Conservation (phyloP, 1,140 invertebrate species). For the Artemia franciscana region DNA sequence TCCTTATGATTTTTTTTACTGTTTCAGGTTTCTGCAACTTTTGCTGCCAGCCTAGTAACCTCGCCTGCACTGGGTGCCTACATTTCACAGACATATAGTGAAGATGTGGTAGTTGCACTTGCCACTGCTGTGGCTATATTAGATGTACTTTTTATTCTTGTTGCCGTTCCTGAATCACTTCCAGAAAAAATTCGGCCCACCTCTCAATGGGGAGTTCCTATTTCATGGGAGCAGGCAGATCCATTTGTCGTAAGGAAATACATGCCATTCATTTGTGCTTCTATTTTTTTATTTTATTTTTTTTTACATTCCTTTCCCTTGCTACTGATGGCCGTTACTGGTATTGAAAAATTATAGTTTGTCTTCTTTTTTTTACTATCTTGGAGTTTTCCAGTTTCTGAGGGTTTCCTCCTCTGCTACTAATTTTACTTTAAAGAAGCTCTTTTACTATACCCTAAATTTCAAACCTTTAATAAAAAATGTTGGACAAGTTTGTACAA, state of each 20-base stretch:
- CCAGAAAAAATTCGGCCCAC: conserved; percentile 71
- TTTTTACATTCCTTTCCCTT: no score
- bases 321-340: no score
- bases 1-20: conserved; percentile 5
- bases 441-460: no score
- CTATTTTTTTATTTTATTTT: no score
- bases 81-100: conserved; percentile 64
- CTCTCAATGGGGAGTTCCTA: conserved; percentile 43
- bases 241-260: conserved; percentile 55
- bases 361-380: no score
- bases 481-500: no score
- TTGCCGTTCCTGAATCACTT: conserved; percentile 89
- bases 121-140: conserved; percentile 82
- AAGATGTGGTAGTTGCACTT: conserved; percentile 81
- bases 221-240: conserved; percentile 90
- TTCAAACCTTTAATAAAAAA: no score
- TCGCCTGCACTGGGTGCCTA: conserved; percentile 89
- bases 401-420: no score
- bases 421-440: no score
- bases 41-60: conserved; percentile 91
- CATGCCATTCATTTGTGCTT: no score
- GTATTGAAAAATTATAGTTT: no score
- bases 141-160: conserved; percentile 94
- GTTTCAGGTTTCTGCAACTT: conserved; percentile 69
- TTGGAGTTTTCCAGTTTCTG: no score